Evolutionary conservation across 2,888 invertebrate genomes (phyloP), one percentile per base, ranked within the genome.

Genomic region (Agelastica alni): DNA sequence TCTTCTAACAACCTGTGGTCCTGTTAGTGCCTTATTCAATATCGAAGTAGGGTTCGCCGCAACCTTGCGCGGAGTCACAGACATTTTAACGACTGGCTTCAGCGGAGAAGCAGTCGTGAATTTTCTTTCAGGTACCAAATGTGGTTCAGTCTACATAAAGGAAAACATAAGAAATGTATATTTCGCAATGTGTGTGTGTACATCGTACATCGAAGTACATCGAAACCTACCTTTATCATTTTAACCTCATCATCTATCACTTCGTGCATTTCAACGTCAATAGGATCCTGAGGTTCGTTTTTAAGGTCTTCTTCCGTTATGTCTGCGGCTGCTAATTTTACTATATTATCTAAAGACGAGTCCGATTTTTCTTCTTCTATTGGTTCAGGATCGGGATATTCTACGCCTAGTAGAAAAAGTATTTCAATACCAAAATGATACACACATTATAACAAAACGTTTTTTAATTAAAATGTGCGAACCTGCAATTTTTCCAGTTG

Each of bases 311-410:
- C 74, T 37, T 74, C 70, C 1, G 75, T 70, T 13, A 75, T 71
- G 58, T 75, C 75, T 1, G 75, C 75, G 0, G 75, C 74, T 1
- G 75, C 75, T 42, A 75, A 54, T 52, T 75, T 73, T 3, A 75
- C 75, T 44, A 76, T 68, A 56, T 73, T 75, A 45, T 75, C 77
- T 36, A 65, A 32, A 20, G 63, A 58, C 18, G 59, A 54, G 4
- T 53, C 60, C 1, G 59, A 56, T 16, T 57, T 51, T n/a, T 48
- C 6, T 26, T 52, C 55, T 45, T 60, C 56, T 12, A 52, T 58
- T 0, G 58, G 51, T 60, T 70, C 54, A n/a, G 67, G 58, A 51
- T 64, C 59, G 9, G 79, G 80, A 26, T 63, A 65, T 43, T 65
- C 65, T 2, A 56, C 53, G 1, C 37, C 37, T 39, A 32, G 3